A percentile compares a stretch with the other conserved stretches of the same genome.
These are phyloP conservation scores for Apeira syringaria DNA, from an alignment of 2,888 invertebrate genomes.

Conservation along the genomic window DNA sequence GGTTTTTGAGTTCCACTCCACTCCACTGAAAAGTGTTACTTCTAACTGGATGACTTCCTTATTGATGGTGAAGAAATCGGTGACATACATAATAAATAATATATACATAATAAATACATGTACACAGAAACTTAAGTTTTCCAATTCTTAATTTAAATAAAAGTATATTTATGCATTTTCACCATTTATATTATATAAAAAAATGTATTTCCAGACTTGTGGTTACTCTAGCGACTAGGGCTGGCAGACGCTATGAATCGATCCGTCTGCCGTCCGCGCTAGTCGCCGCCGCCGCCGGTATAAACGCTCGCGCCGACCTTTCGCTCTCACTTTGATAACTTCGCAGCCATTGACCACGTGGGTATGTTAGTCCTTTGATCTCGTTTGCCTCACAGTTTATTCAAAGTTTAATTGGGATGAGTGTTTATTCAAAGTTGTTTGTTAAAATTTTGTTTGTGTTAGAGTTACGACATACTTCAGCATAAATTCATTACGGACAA, in stretches of 20 bases:
- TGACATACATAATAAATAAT: too few species aligned
- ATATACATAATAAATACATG: too few species aligned
- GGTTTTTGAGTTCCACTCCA: too few species aligned
- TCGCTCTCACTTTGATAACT: constrained; percentile 34
- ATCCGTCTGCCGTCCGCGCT: constrained; percentile 57
- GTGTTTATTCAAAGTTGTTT: not conserved
- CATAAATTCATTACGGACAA: not conserved
- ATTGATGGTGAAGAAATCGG: too few species aligned
- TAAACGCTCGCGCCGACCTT: constrained; percentile 38
- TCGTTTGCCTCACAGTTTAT: constrained; percentile 8
- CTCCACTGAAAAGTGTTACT: too few species aligned
- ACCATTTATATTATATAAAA: too few species aligned
- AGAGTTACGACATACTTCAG: not conserved
- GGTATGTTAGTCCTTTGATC: constrained; percentile 26
- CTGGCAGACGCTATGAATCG: constrained; percentile 44
- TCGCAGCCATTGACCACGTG: constrained; percentile 31
- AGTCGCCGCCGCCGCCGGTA: too few species aligned
- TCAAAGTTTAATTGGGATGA: constrained; percentile 5
- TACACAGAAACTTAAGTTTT: too few species aligned
- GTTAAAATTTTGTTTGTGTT: not conserved
- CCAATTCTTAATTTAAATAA: too few species aligned
- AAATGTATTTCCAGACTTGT: constrained; percentile 3
- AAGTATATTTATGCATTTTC: too few species aligned
- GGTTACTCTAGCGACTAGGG: constrained; percentile 30
- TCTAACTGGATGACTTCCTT: too few species aligned